phyloP scores from a whole-genome alignment of 2,888 invertebrate genomes.

The Drosophila lutescens region DNA sequence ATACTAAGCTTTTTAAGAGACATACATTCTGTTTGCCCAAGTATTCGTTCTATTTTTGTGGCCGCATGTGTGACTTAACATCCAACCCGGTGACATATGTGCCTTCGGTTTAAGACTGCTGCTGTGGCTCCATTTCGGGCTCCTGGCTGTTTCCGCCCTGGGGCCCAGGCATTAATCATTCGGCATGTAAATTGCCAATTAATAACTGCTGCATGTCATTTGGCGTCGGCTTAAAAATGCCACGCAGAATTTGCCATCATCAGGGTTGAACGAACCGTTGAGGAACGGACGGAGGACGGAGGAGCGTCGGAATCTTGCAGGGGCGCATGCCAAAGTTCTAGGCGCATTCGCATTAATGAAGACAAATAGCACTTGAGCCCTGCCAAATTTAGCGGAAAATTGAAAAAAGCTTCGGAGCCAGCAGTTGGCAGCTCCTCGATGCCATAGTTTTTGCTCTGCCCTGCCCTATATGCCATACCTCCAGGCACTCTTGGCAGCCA shows the following conservation, averaged over 20 bases:
- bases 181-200: conserved; percentile 81
- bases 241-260: conserved; percentile 55
- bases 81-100: conserved; percentile 63
- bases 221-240: conserved; percentile 70
- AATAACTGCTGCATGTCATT: conserved; percentile 80
- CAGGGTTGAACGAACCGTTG: conserved; percentile 54
- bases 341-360: conserved; percentile 79
- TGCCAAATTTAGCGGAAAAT: conserved; percentile 84
- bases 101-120: conserved; percentile 56
- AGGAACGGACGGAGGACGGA: conserved; percentile 6
- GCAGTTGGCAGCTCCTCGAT: conserved; percentile 50
- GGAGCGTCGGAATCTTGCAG: conserved; percentile 23
- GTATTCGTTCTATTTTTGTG: not conserved
- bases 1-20: too few relatives aligned
- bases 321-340: conserved; percentile 61
- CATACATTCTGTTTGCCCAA: too few relatives aligned
- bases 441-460: conserved; percentile 38
- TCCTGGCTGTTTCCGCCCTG: conserved; percentile 61
- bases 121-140: conserved; percentile 68
- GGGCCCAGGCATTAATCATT: conserved; percentile 74
- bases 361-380: conserved; percentile 80
- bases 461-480: conserved; percentile 4
- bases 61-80: conserved; percentile 7
- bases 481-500: conserved; percentile 55
- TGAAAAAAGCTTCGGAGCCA: conserved; percentile 80